A percentile compares a stretch with the other conserved stretches of the same genome.
These are phyloP conservation scores for Ormia ochracea DNA, from an alignment of 2,888 invertebrate species.

Conservation along the genomic window DNA sequence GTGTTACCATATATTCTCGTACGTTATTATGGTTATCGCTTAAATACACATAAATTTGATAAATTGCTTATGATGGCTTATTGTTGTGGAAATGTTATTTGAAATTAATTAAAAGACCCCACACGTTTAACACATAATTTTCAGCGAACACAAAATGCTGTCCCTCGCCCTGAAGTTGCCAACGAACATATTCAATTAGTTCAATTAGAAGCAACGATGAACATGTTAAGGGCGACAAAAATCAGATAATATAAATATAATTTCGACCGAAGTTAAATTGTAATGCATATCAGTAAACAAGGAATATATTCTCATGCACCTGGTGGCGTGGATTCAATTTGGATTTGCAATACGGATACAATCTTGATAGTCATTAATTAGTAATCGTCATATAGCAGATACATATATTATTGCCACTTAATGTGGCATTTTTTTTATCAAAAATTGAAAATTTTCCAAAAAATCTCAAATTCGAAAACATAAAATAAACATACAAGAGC, in stretches of 20 bases:
- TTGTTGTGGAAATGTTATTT: conserved; percentile 59
- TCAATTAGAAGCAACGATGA: not conserved
- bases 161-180: not conserved
- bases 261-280: not conserved
- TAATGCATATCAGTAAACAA: too few relatives aligned
- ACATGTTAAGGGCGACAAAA: conserved; percentile 27
- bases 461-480: too few relatives aligned
- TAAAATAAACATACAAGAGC: too few relatives aligned
- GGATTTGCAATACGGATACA: too few relatives aligned
- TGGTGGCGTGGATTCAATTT: too few relatives aligned
- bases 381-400: too few relatives aligned
- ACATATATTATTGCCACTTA: too few relatives aligned
- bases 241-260: conserved; percentile 10
- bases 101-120: conserved; percentile 53
- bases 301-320: too few relatives aligned
- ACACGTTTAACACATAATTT: conserved; percentile 36
- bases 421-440: too few relatives aligned
- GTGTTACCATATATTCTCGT: too few relatives aligned
- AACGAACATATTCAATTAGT: not conserved
- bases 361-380: too few relatives aligned
- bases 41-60: conserved; percentile 52
- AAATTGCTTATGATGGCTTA: conserved; percentile 58
- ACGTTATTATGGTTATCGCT: conserved; percentile 49
- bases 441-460: too few relatives aligned
- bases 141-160: not conserved